Percentiles rank a stretch among this genome's conserved stretches.
These are phyloP conservation scores for Pavo muticus DNA, from an alignment of 2,113 vertebrate genomes.

Conservation along the genomic window DNA sequence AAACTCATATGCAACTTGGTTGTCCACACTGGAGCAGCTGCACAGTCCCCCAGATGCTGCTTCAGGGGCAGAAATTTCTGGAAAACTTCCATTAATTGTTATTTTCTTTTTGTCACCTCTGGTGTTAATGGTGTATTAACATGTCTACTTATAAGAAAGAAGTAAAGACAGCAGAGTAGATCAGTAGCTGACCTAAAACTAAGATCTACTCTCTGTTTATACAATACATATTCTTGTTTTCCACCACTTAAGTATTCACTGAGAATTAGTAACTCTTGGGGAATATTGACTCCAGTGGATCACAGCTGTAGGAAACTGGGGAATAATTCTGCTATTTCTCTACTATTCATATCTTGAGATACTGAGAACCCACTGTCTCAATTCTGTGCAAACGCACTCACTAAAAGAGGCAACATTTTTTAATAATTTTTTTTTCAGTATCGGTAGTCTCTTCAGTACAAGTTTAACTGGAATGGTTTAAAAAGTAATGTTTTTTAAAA, in stretches of 20 bases:
- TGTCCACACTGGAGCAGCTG: not conserved
- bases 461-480: not conserved
- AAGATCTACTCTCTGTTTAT: not conserved
- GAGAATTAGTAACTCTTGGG: not conserved
- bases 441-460: fast-evolving
- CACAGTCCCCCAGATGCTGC: fast-evolving
- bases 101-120: not conserved
- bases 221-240: not conserved
- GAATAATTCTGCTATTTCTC: not conserved
- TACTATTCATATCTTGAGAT: not conserved
- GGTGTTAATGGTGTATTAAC: not conserved
- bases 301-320: not conserved
- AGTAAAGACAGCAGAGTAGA: not conserved
- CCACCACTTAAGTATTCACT: not conserved
- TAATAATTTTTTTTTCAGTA: not conserved
- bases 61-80: not conserved
- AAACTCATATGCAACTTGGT: not conserved
- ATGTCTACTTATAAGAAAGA: not conserved
- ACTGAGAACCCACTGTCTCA: not conserved
- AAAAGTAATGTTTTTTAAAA: not conserved
- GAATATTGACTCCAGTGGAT: not conserved
- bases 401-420: not conserved
- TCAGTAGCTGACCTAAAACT: not conserved
- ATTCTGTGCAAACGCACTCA: not conserved
- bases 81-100: not conserved